Evolutionary conservation across 2,797 vertebrate species (phyloP).

Genomic region (Loris lydekkerianus): DNA sequence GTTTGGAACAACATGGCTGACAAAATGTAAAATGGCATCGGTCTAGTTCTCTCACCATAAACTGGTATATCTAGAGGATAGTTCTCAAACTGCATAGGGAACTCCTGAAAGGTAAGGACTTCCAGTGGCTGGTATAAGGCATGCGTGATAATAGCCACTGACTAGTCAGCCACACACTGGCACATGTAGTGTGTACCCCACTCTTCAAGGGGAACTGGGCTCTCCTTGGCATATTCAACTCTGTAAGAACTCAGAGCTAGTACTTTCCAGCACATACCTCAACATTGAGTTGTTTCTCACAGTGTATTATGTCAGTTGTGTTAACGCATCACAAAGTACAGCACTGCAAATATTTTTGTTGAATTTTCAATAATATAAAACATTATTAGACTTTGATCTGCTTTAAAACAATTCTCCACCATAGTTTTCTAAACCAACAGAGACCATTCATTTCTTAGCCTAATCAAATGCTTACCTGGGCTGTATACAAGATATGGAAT

Average conservation of each 20-base stretch:
- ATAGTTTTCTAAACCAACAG: slow-evolving; percentile 9
- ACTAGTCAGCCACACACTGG: not conserved
- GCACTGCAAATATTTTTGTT: not conserved
- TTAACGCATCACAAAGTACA: not conserved
- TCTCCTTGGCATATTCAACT: not conserved
- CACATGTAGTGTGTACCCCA: not conserved
- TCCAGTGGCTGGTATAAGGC: not conserved
- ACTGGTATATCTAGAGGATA: not conserved
- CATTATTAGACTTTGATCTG: not conserved
- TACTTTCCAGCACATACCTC: not conserved
- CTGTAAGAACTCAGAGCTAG: not conserved
- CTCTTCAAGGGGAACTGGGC: not conserved
- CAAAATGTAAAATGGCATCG: too few species aligned
- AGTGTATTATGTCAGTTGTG: not conserved
- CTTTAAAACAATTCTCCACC: slow-evolving; percentile 16
- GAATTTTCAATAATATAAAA: not conserved
- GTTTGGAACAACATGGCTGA: too few species aligned
- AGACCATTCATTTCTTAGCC: slow-evolving; percentile 23
- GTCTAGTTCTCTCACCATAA: not conserved
- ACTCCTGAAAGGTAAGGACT: not conserved
- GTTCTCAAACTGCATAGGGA: not conserved
- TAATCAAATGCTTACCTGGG: not conserved
- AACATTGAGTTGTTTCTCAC: not conserved
- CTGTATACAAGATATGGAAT: not conserved
- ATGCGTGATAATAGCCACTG: not conserved